Evolutionary conservation across 2,888 invertebrate species (phyloP), one percentile per base, ranked within the genome.

Genomic region (Candidula unifasciata): DNA sequence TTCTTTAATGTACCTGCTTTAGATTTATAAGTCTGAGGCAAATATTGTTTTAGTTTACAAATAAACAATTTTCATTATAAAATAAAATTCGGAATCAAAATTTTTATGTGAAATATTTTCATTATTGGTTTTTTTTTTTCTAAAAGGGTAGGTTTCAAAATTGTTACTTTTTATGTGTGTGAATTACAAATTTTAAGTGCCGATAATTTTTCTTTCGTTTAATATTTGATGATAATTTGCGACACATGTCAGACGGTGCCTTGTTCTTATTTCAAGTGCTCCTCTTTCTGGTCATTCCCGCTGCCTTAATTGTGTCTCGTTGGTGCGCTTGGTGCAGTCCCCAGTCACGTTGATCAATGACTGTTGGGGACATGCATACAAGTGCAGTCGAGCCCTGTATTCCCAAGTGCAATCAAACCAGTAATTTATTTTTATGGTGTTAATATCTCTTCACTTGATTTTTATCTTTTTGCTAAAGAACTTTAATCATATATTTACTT

Each of bases 401-500:
- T 44, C 71, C 69, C 30, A 81, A 81, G 71, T 81, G 80, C 80
- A 81, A 81, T 81, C 60, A 81, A 35, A 54, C n/a, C 54, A n/a
- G 2, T 79, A 66, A 64, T 35, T 78, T 57, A 60, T 60, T 78
- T 35, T 16, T 30, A 35, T 37, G 6, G 3, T 21, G 21, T 35
- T 35, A 73, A 35, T 35, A 13, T 64, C 13, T 76, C 30, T 18
- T 52, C 33, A 30, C 21, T 44, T 73, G 21, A 44, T n/a, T 44
- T n/a, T 24, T 73, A 44, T 37, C 3, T 44, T n/a, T n/a, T 73
- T 24, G 18, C 33, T 73, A 37, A 73, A n/a, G 37, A 30, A 68
- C 27, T 68, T 2, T 27, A 21, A 33, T 37, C 24, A 44, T n/a
- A 73, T 73, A 8, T 24, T 24, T 44, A 44, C 10, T n/a, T 73